These are phyloP conservation scores for Elegia similella DNA, from an alignment of 2,888 invertebrate species.

Conservation along the genomic window DNA sequence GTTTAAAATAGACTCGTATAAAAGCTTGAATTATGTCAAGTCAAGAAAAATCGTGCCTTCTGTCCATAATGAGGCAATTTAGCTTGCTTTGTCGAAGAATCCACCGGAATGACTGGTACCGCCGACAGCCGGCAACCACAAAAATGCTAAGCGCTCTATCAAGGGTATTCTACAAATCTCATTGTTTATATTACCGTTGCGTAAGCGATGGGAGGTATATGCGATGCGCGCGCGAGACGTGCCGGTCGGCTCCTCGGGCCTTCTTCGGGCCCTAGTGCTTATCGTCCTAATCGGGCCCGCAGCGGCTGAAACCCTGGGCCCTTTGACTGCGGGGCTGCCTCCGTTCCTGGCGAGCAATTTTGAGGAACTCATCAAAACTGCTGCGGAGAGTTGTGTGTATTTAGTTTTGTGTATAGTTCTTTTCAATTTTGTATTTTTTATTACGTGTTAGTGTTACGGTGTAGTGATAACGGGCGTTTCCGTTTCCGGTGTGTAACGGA, in stretches of 20 bases:
- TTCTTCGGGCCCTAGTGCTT: constrained; percentile 7
- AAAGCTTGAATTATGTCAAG: background rate
- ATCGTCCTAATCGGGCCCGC: constrained; percentile 4
- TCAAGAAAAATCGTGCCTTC: background rate
- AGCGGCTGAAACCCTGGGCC: constrained; percentile 34
- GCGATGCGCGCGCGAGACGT: constrained; percentile 30
- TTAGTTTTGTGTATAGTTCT: background rate
- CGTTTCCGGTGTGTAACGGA: background rate
- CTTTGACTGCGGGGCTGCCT: constrained; percentile 40
- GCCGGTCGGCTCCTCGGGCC: constrained; percentile 12
- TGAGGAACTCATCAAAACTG: constrained; percentile 47
- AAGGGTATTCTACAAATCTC: constrained; percentile 24
- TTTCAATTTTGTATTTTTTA: background rate
- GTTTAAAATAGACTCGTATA: too few relatives aligned
- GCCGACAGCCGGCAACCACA: constrained; percentile 8
- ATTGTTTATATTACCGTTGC: constrained; percentile 40
- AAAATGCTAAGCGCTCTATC: constrained; percentile 18
- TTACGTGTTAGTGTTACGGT: background rate
- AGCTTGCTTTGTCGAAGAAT: background rate
- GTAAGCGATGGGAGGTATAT: constrained; percentile 30
- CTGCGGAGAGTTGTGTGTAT: constrained; percentile 49
- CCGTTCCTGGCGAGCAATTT: constrained; percentile 41
- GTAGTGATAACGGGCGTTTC: constrained; percentile 3
- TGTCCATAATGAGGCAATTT: background rate
- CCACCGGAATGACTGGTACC: background rate